phyloP scores from a whole-genome alignment of 1,140 invertebrate species.

The Drosophila pachea region DNA sequence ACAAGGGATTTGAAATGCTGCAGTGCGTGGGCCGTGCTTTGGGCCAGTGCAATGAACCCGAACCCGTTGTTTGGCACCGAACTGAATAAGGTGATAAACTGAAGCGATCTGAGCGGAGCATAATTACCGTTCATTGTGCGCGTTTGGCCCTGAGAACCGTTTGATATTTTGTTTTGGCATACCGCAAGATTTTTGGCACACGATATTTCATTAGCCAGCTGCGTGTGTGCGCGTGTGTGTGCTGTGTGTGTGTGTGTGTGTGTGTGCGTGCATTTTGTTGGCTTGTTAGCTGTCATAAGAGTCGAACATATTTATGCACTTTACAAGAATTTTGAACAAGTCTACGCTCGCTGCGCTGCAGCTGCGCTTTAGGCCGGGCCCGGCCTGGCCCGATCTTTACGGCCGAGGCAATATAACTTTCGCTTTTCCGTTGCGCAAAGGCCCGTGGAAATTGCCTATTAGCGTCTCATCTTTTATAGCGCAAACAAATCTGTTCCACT shows the following conservation, averaged over 20 bases:
- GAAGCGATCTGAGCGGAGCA: constrained; percentile 43
- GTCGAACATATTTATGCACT: constrained; percentile 72
- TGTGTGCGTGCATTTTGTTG: constrained; percentile 37
- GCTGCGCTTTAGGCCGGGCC: constrained; percentile 5
- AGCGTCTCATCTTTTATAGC: constrained; percentile 64
- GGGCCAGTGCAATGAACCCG: constrained; percentile 63
- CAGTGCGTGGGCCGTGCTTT: constrained; percentile 41
- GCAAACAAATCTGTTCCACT: constrained; percentile 45
- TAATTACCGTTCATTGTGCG: constrained; percentile 73
- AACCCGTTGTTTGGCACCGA: constrained; percentile 36
- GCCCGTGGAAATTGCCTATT: constrained; percentile 67
- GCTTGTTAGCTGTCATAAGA: constrained; percentile 65
- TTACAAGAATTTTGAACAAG: constrained; percentile 61
- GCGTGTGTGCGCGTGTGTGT: constrained; percentile 8
- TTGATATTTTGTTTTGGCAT: constrained; percentile 31
- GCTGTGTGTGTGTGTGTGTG: constrained; percentile 15
- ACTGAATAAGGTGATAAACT: constrained; percentile 1
- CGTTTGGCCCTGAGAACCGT: constrained; percentile 57
- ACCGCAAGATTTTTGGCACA: constrained; percentile 45
- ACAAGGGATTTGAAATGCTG: constrained; percentile 77
- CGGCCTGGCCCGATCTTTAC: constrained; percentile 8
- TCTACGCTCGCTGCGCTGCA: constrained; percentile 35
- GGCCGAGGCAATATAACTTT: constrained; percentile 51
- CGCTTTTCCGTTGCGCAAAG: constrained; percentile 68
- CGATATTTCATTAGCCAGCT: constrained; percentile 62